Conservation (phyloP, 2,888 invertebrate genomes). For the Chrysolina americana region DNA sequence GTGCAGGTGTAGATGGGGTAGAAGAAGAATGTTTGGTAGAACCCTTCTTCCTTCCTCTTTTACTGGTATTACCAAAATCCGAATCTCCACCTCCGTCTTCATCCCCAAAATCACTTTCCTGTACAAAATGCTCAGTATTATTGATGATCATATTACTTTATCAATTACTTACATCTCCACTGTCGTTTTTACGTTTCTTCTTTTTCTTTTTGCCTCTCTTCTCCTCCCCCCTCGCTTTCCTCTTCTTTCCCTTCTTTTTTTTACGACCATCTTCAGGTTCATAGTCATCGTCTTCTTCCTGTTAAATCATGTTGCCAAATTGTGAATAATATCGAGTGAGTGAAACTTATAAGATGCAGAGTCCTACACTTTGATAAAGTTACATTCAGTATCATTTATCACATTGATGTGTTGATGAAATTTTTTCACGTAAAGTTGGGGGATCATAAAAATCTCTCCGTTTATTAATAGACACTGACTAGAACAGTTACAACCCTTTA, state of each 20-base stretch:
- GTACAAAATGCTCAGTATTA: conserved; percentile 40
- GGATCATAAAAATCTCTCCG: too few relatives aligned
- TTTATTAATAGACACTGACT: too few relatives aligned
- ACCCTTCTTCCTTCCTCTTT: conserved; percentile 77
- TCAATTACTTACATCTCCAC: conserved; percentile 78
- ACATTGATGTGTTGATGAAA: too few relatives aligned
- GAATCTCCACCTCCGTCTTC: conserved; percentile 84
- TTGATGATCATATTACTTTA: background rate
- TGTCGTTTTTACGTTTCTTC: conserved; percentile 94
- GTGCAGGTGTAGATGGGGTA: conserved; percentile 70
- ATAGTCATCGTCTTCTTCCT: conserved; percentile 90
- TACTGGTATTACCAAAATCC: conserved; percentile 74
- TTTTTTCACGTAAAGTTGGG: too few relatives aligned
- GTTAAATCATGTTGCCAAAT: background rate
- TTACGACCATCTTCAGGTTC: conserved; percentile 88
- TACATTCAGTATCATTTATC: too few relatives aligned
- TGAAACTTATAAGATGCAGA: background rate
- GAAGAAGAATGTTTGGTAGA: conserved; percentile 67
- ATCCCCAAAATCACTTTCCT: conserved; percentile 86
- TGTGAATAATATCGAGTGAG: background rate
- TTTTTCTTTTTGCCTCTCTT: conserved; percentile 95
- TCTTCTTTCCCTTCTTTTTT: conserved; percentile 95
- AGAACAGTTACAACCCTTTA: too few relatives aligned
- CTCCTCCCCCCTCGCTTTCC: conserved; percentile 91
- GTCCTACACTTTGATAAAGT: too few relatives aligned